Conservation (phyloP, 2,113 vertebrate species). For the Paedocypris sp. region DNA sequence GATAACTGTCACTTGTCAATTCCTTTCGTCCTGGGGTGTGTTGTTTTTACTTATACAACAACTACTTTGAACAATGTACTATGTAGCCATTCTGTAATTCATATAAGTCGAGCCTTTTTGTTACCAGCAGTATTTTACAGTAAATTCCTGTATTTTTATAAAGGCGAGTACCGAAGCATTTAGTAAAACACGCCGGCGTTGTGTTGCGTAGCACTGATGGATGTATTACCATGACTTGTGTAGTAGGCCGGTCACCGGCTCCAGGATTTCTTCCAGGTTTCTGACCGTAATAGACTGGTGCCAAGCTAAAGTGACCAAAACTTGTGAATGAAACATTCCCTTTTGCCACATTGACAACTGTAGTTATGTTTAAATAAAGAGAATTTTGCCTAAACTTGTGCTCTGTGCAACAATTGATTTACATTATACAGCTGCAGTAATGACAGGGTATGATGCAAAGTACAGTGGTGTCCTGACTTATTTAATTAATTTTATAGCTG, state of each 20-base stretch:
- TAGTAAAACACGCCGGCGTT: neutral
- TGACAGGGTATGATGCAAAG: too few relatives aligned
- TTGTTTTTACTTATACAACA: neutral
- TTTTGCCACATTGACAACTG: neutral
- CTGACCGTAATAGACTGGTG: neutral
- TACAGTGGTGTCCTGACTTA: too few relatives aligned
- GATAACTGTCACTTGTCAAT: neutral
- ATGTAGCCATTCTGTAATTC: neutral
- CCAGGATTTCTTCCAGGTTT: neutral
- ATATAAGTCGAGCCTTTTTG: neutral
- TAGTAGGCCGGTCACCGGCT: neutral
- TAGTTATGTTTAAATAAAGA: slow-evolving; percentile 30
- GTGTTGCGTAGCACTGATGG: neutral
- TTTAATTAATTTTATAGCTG: too few relatives aligned
- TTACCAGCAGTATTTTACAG: neutral
- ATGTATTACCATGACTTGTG: neutral
- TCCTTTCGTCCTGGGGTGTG: neutral
- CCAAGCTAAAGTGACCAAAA: neutral
- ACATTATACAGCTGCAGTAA: too few relatives aligned
- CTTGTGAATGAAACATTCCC: slow-evolving; percentile 10
- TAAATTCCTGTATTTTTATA: slow-evolving; percentile 4
- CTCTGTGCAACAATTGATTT: neutral
- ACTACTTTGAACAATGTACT: neutral
- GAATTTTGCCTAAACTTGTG: slow-evolving; percentile 23
- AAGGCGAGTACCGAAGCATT: neutral